phyloP scores from a whole-genome alignment of 2,797 vertebrate species.

The Gallirallus australis region DNA sequence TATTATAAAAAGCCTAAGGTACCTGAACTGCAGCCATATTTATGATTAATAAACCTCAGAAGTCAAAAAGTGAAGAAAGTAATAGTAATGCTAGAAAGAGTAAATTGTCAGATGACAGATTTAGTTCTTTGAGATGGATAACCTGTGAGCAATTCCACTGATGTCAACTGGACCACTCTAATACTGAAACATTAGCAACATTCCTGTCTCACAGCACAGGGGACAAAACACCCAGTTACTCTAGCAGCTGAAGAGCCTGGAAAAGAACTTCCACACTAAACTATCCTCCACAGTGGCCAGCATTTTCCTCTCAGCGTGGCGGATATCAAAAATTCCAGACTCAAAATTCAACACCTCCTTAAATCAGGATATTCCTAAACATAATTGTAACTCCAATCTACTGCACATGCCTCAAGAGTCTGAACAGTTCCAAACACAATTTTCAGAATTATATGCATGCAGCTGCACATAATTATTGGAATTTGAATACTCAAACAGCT shows the following conservation, averaged over 20 bases:
- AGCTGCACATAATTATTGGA: slow-evolving; percentile 45
- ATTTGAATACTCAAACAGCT: slow-evolving; percentile 22
- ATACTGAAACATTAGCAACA: not conserved
- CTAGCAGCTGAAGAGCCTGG: not conserved
- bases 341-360: not conserved
- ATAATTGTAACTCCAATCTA: not conserved
- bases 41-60: not conserved
- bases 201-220: not conserved
- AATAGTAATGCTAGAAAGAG: not conserved
- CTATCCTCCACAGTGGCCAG: not conserved
- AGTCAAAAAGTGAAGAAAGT: not conserved
- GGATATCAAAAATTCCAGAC: not conserved
- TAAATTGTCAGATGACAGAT: not conserved
- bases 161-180: not conserved
- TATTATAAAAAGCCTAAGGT: not conserved
- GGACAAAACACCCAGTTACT: not conserved
- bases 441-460: slow-evolving; percentile 16
- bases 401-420: not conserved
- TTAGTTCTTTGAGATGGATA: not conserved
- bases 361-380: not conserved
- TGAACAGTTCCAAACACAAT: not conserved
- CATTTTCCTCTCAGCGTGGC: not conserved
- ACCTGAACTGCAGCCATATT: not conserved
- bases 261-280: not conserved
- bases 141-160: not conserved